A percentile compares a stretch with the other conserved stretches of the same genome.
Conservation (phyloP, 1,140 invertebrate species). For the Drosophila nikananu region DNA sequence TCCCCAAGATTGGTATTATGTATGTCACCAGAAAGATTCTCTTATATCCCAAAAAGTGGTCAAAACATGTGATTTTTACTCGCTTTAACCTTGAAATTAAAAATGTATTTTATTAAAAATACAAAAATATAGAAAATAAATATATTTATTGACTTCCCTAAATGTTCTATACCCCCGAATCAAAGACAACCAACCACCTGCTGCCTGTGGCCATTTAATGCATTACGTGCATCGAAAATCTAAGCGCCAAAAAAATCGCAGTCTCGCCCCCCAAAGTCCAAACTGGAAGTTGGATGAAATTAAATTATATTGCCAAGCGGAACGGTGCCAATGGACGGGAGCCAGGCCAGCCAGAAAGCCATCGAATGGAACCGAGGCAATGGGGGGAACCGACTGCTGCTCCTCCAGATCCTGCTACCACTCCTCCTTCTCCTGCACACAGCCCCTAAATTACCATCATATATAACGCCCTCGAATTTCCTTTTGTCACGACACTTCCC, state of each 20-base stretch:
- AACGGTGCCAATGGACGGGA: slow-evolving; percentile 19
- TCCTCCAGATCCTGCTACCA: not conserved
- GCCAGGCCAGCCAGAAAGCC: slow-evolving; percentile 1
- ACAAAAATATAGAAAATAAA: not conserved
- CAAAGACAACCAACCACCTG: not conserved
- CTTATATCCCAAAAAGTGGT: too few species aligned
- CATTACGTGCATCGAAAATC: slow-evolving; percentile 21
- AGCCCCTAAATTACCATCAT: slow-evolving; percentile 56
- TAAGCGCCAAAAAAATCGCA: slow-evolving; percentile 14
- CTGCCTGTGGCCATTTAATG: slow-evolving; percentile 13
- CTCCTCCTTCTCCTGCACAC: not conserved
- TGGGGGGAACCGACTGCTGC: not conserved
- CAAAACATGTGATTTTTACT: too few species aligned
- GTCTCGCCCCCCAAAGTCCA: not conserved
- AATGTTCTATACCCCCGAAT: not conserved
- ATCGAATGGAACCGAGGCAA: slow-evolving; percentile 9
- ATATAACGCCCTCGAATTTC: slow-evolving; percentile 61
- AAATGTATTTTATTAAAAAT: too few species aligned
- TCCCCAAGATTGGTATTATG: too few species aligned
- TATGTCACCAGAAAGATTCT: too few species aligned
- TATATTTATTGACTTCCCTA: not conserved
- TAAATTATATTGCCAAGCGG: slow-evolving; percentile 24
- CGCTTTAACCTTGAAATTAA: not conserved
- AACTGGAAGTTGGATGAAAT: slow-evolving; percentile 1
- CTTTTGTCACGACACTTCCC: slow-evolving; percentile 18